Evolutionary conservation across 1,140 invertebrate species (phyloP), one percentile per base, ranked within the genome.

Genomic region (Hormaphis cornu): DNA sequence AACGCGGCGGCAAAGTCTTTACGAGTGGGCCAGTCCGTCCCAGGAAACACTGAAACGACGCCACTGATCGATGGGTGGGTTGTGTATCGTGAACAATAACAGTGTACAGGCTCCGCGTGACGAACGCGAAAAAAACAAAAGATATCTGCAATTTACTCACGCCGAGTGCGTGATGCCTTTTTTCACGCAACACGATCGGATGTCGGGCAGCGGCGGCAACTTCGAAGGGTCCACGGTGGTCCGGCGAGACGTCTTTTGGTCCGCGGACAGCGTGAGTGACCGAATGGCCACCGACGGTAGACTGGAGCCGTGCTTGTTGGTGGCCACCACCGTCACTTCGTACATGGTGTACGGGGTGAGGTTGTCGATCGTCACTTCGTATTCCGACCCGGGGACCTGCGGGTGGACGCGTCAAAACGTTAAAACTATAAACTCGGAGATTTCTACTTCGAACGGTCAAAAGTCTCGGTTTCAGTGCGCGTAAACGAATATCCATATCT

Each of bases 261-360:
- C 83, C 4, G 83, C 82, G 10, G 83, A 82, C 63, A 87, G 77
- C 3, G 88, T 89, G 30, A 89, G 73, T 0, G 84, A 82, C 63
- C 87, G 81, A n/a, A 90, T 77, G 8, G 82, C 80, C 69, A 86
- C 83, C 20, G 86, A 88, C 0, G 89, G 87, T 70, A 91, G 77
- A 77, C 88, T 90, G 0, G 82, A 82, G 0, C 90, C 90, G 73
- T 86, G 85, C 20, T 82, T 82, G 77, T 91, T 92, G 46, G 82
- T 81, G 1, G 88, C 85, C 1, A 82, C 84, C 10, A 90, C 83
- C 0, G 83, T 83, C 1, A 91, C 81, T 75, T 91, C 88, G 75
- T 92, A 91, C 88, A 91, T 90, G 20, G 88, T 90, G 73, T 87
- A 86, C 1, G 88, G 86, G 2, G 81, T 77, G 42, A 86, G 78